Percentiles rank a stretch among this genome's conserved stretches.
Conservation (phyloP, 2,888 invertebrate species). For the Melipona bicolor region DNA sequence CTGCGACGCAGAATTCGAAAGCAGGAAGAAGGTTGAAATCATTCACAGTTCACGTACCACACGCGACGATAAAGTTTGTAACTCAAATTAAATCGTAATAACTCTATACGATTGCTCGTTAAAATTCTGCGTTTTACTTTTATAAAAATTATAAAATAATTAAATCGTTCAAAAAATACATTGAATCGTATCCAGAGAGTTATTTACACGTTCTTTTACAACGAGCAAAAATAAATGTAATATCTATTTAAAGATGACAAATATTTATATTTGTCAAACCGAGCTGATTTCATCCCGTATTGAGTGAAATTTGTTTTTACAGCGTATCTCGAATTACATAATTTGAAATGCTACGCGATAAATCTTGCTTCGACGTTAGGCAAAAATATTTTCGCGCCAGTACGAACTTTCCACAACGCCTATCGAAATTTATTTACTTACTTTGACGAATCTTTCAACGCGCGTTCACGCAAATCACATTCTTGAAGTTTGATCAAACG, state of each 20-base stretch:
- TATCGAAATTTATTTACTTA: not conserved
- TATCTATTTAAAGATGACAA: not conserved
- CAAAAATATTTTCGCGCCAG: conserved; percentile 1
- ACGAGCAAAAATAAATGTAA: conserved; percentile 8
- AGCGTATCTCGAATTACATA: conserved; percentile 1
- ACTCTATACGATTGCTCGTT: not conserved
- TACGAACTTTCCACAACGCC: not conserved
- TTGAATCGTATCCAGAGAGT: not conserved
- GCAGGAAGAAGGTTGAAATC: not conserved
- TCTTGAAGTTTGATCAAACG: not conserved
- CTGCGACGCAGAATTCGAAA: not conserved
- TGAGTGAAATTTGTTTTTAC: conserved; percentile 23
- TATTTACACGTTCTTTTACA: not conserved
- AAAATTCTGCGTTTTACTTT: not conserved
- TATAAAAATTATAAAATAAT: too few species aligned
- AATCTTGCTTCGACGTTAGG: conserved; percentile 16
- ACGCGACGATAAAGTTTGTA: not conserved
- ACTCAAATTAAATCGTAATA: not conserved
- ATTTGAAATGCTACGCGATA: conserved; percentile 16
- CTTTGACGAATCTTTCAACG: not conserved
- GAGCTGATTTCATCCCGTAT: not conserved
- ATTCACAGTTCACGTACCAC: not conserved
- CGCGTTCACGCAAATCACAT: not conserved
- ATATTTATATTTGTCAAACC: conserved; percentile 6
- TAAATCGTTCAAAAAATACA: not conserved